phyloP scores from a whole-genome alignment of 2,888 invertebrate genomes.

The Epinotia brunnichana region DNA sequence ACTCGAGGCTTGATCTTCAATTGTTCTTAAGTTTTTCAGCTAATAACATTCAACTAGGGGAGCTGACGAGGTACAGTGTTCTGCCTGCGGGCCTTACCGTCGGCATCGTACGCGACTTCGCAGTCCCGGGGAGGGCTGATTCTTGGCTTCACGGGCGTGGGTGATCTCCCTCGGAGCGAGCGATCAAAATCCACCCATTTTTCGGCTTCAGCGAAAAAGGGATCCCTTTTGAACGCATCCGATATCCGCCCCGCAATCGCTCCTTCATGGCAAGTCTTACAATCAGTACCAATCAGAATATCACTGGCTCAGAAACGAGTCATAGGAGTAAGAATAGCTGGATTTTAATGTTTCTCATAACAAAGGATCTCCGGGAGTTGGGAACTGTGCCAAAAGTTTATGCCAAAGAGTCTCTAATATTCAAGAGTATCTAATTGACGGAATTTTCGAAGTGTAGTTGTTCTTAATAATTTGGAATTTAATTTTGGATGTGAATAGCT shows the following conservation, averaged over 20 bases:
- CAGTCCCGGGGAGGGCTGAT: conserved; percentile 87
- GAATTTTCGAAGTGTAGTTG: conserved; percentile 71
- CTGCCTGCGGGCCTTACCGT: conserved; percentile 86
- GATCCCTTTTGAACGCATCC: conserved; percentile 79
- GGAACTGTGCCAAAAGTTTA: conserved; percentile 8
- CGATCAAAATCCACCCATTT: conserved; percentile 84
- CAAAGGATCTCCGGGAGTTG: conserved; percentile 8
- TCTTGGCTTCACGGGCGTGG: conserved; percentile 89
- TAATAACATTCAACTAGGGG: conserved; percentile 51
- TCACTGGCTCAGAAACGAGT: conserved; percentile 39
- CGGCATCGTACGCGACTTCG: conserved; percentile 89
- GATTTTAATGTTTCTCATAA: conserved; percentile 7
- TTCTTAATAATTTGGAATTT: conserved; percentile 59
- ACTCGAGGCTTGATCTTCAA: conserved; percentile 20
- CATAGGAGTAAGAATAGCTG: conserved; percentile 9
- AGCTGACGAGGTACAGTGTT: conserved; percentile 71
- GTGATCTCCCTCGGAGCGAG: conserved; percentile 84
- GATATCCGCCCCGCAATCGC: conserved; percentile 75
- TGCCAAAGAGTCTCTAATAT: conserved; percentile 16
- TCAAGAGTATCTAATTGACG: not conserved
- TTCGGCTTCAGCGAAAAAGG: conserved; percentile 81
- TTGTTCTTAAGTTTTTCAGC: not conserved
- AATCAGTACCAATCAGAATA: conserved; percentile 65
- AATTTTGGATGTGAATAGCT: conserved; percentile 62
- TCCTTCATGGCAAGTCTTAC: conserved; percentile 80